Base-by-base conservation (phyloP, 2,113 vertebrate species). In the Caracal caracal region DNA sequence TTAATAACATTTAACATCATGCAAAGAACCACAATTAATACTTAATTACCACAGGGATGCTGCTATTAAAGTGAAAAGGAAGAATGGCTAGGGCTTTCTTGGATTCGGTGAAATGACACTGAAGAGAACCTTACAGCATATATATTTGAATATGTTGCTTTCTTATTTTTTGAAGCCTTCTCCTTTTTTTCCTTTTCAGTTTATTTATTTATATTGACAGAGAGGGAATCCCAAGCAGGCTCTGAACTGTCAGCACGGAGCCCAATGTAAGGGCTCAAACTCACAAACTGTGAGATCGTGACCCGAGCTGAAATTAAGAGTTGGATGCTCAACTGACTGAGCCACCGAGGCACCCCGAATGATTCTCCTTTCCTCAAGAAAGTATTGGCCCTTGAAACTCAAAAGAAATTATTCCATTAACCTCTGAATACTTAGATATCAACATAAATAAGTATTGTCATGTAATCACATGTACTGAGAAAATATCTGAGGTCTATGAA, bases 371-470 rank as follows among this genome's bases (percentile, higher is more conserved):
- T 65, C 13, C 9, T 59, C 35, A 20, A 92, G 33, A 86, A 88
- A 76, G 22, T 20, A 40, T 8, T 80, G 43, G 40, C 56, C 33
- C 49, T 73, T 78, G 24, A 93, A 96, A 92, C 28, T 70, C 61
- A 94, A 22, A 59, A 93, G 33, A 85, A 93, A 90, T 70, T 13
- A 95, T 96, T 92, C 40, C 16, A 53, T 94, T 86, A 76, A 94
- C 47, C 53, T 94, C 30, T 84, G 83, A 96, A 96, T 82, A 89
- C 33, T 96, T 43, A 87, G 37, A 86, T 10, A 10, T 75, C 7
- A 93, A 2, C 16, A 86, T 56, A 73, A 97, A 35, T 76, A 94
- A 94, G 24, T 83, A 84, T 83, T 90, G 95, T 96, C 73, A 79
- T 76, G 82, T 49, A 88, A 92, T 83, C 1, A 1, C 35, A 70